A percentile compares a stretch with the other conserved stretches of the same genome.
These are phyloP conservation scores for Amazona vittata DNA, from an alignment of 2,113 vertebrate species.

Conservation along the genomic window DNA sequence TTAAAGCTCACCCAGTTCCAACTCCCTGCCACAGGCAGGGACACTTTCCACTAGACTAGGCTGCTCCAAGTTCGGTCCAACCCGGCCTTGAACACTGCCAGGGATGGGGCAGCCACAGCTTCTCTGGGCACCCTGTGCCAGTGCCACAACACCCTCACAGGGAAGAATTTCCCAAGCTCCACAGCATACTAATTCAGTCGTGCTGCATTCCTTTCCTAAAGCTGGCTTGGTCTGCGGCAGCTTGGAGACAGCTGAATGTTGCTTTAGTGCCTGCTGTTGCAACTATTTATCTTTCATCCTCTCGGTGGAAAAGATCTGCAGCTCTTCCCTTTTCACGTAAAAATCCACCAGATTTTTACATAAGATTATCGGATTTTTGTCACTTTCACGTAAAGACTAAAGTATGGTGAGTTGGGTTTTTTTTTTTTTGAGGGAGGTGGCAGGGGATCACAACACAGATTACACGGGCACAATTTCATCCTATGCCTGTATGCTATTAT, in stretches of 20 bases:
- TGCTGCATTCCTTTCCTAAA: background rate
- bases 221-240: background rate
- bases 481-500: background rate
- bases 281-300: background rate
- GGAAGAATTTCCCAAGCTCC: background rate
- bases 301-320: background rate
- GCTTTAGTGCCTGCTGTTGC: background rate
- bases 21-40: background rate
- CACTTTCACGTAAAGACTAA: background rate
- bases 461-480: background rate
- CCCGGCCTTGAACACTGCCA: background rate
- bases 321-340: background rate
- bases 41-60: background rate
- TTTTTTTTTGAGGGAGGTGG: fast-evolving
- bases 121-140: background rate
- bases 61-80: background rate
- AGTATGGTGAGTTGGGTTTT: background rate
- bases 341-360: background rate
- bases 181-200: background rate
- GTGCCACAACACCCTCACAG: background rate
- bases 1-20: background rate
- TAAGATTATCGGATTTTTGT: too few species aligned
- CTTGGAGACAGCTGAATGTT: background rate
- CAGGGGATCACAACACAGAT: background rate
- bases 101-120: background rate